Base-by-base conservation (phyloP, 2,888 invertebrate species). In the Netelia virgata region DNA sequence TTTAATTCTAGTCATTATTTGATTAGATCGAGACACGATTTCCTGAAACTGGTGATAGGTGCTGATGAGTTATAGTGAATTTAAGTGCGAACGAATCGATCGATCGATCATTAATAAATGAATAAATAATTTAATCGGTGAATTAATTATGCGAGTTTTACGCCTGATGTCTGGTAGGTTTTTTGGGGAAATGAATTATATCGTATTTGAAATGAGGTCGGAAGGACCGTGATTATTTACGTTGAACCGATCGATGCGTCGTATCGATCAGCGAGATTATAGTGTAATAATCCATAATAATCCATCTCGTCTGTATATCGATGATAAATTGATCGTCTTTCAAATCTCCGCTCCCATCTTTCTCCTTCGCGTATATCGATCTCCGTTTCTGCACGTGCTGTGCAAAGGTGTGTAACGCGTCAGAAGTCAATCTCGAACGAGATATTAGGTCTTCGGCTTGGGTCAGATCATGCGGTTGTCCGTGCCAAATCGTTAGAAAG, bases 401-500 rank as follows among this genome's bases (percentile, higher is more conserved):
- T 86, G 87, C 83, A 86, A 77, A 86, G 80, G 88, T 84, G 86
- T 85, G 84, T 83, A 85, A 86, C 87, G 86, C 82, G 68, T 85
- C 86, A 75, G 78, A 76, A 66, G 66, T 75, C 75, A 50, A 59
- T 55, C 41, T 41, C 57, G 87, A 88, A 90, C 88, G 88, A 87
- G 88, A 87, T 91, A 90, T 91, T 90, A 86, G 59, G 80, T 59
- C 70, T 91, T 90, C 86, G 50, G 77, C 64, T 68, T 69, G 84
- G 91, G 91, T 91, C 90, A 88, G 87, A 89, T 91, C 91, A 91
- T 90, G 90, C 88, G 83, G 77, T 83, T 61, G 66, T 88, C 89
- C 87, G 89, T 89, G 86, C 90, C 90, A 88, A 90, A 90, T 91
- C 90, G 92, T 92, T 92, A 92, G 92, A 92, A 92, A 92, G 92